These are phyloP conservation scores for Sardina pilchardus DNA, from an alignment of 2,113 vertebrate species.

Conservation along the genomic window DNA sequence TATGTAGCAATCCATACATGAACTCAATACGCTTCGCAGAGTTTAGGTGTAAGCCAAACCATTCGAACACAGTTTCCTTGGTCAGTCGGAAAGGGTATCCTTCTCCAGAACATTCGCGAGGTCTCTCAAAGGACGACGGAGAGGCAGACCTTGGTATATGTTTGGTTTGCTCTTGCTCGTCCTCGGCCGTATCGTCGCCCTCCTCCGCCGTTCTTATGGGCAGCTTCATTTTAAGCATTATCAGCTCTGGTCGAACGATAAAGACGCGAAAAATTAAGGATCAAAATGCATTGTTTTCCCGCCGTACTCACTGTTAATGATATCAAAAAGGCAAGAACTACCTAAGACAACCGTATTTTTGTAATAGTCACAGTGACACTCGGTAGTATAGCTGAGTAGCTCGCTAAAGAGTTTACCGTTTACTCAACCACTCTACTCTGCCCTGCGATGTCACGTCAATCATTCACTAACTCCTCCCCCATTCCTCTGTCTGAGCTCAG, in stretches of 20 bases:
- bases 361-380: conserved; percentile 49
- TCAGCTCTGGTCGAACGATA: conserved; percentile 64
- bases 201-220: conserved; percentile 74
- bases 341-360: not conserved
- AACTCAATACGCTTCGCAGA: conserved; percentile 92
- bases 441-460: conserved; percentile 34
- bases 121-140: conserved; percentile 45
- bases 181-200: conserved; percentile 64
- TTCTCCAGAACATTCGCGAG: conserved; percentile 47
- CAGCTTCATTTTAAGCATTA: conserved; percentile 93
- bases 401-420: conserved; percentile 20
- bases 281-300: conserved; percentile 43
- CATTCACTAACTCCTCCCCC: conserved; percentile 29
- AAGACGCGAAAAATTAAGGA: conserved; percentile 41
- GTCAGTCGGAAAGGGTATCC: conserved; percentile 62
- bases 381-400: conserved; percentile 32
- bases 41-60: conserved; percentile 89
- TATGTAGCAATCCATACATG: conserved; percentile 91
- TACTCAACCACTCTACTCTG: conserved; percentile 29
- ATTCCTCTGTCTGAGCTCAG: not conserved
- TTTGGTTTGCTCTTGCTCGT: conserved; percentile 42
- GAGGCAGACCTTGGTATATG: conserved; percentile 49
- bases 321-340: not conserved
- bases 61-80: conserved; percentile 91
- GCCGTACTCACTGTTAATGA: not conserved